Evolutionary conservation across 2,113 vertebrate genomes (phyloP), one percentile per base, ranked within the genome.

Genomic region (Vidua macroura): DNA sequence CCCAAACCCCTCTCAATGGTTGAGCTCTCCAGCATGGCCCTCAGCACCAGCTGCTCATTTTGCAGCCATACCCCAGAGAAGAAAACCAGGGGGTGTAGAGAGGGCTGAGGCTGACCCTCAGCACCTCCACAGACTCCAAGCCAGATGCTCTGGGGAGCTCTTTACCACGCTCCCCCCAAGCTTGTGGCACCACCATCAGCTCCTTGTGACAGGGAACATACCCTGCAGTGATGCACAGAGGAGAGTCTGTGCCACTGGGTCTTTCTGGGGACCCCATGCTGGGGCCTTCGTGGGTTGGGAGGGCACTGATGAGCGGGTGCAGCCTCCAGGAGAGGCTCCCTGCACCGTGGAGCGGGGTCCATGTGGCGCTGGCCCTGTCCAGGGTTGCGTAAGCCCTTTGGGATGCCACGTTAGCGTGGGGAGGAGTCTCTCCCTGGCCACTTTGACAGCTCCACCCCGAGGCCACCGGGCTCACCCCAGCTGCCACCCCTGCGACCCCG

Each of bases 361-460:
- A 39, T 88, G 87, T 52, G 74, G 80, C 15, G 35, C 52, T 93
- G 88, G 62, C 77, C 80, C 49, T n/a, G 58, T n/a, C 81, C 64
- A 84, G 72, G 48, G 70, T 96, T 94, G 76, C 89, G 58, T 89
- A 95, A 95, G 51, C 56, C 78, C 76, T 86, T 82, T 4, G 72
- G 70, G 93, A 44, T 96, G 97, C 97, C 97, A 97, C 96, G 96
- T 98, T 92, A 91, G 87, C 75, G 66, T 86, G 59, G 96, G 96
- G 96, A 88, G 96, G 96, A 94, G 94, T 66, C 69, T 93, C 52
- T 22, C 60, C 46, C 25, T 58, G 79, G 72, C 85, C 82, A 62
- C 55, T 94, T 72, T 70, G 70, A 63, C 82, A 70, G 63, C 91
- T 85, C 93, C 95, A 93, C 80, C 95, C 93, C 18, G 39, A 86